These are phyloP conservation scores for Euzophera pinguis DNA, from an alignment of 2,888 invertebrate genomes.

Conservation along the genomic window DNA sequence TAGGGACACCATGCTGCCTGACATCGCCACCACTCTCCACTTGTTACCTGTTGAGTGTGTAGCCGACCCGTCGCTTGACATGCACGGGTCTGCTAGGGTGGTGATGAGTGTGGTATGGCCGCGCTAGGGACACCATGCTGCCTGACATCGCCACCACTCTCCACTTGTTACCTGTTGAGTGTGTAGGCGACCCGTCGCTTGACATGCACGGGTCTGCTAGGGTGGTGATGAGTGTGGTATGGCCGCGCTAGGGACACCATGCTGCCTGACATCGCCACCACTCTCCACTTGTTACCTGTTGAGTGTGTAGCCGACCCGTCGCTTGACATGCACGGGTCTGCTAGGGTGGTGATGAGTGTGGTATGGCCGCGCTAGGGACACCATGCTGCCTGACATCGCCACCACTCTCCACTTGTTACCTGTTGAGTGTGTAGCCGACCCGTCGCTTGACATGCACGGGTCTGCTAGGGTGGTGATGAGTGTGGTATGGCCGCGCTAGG, in stretches of 20 bases:
- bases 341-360: conserved; percentile 42
- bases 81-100: conserved; percentile 53
- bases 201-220: conserved; percentile 53
- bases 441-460: conserved; percentile 61
- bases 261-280: conserved; percentile 79
- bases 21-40: too few species aligned
- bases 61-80: conserved; percentile 62
- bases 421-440: conserved; percentile 65
- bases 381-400: conserved; percentile 78
- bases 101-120: conserved; percentile 44
- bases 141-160: conserved; percentile 80
- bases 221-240: conserved; percentile 39
- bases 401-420: too few species aligned
- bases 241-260: conserved; percentile 77
- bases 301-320: conserved; percentile 64
- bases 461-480: conserved; percentile 42
- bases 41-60: too few species aligned
- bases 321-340: conserved; percentile 56
- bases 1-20: conserved; percentile 79
- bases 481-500: conserved; percentile 62
- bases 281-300: too few species aligned
- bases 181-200: conserved; percentile 67
- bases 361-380: conserved; percentile 72
- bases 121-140: conserved; percentile 77
- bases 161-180: too few species aligned